A percentile compares a stretch with the other conserved stretches of the same genome.
Conservation (phyloP, 1,140 invertebrate species). For the Hycleus cichorii region DNA sequence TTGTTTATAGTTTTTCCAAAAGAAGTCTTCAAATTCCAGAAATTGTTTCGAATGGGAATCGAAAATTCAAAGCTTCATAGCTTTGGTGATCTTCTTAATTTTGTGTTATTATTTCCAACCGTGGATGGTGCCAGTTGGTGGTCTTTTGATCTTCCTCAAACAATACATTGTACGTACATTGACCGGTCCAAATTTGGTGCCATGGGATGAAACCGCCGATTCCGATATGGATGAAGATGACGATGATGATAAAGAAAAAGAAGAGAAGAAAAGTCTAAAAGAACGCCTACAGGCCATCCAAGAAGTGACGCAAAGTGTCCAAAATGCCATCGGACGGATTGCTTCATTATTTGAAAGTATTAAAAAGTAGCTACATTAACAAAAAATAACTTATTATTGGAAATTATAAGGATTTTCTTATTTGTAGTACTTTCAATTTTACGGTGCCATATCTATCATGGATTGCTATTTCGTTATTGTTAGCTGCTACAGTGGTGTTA, state of each 20-base stretch:
- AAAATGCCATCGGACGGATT: constrained; percentile 88
- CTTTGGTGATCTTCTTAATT: constrained; percentile 76
- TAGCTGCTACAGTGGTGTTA: constrained; percentile 66
- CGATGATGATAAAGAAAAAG: constrained; percentile 72
- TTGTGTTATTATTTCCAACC: constrained; percentile 79
- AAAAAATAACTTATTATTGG: not conserved
- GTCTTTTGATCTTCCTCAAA: constrained; percentile 71
- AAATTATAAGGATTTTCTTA: not conserved
- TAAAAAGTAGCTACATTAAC: constrained; percentile 69
- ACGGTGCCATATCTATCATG: constrained; percentile 94
- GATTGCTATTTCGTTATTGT: constrained; percentile 73
- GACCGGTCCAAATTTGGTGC: constrained; percentile 45
- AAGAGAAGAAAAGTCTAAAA: constrained; percentile 93
- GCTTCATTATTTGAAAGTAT: constrained; percentile 87
- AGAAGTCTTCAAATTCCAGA: constrained; percentile 46
- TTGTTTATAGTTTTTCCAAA: not conserved
- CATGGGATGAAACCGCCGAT: constrained; percentile 74
- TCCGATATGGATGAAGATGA: constrained; percentile 57
- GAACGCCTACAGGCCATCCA: constrained; percentile 90
- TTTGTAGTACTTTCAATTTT: constrained; percentile 89
- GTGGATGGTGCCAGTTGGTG: constrained; percentile 74
- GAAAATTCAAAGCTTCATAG: constrained; percentile 75
- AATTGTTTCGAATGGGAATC: constrained; percentile 98
- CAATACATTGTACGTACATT: constrained; percentile 55
- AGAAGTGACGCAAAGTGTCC: constrained; percentile 90